These are phyloP conservation scores for Macrostomum cliftonense DNA, from an alignment of 2,888 invertebrate species.

Conservation along the genomic window DNA sequence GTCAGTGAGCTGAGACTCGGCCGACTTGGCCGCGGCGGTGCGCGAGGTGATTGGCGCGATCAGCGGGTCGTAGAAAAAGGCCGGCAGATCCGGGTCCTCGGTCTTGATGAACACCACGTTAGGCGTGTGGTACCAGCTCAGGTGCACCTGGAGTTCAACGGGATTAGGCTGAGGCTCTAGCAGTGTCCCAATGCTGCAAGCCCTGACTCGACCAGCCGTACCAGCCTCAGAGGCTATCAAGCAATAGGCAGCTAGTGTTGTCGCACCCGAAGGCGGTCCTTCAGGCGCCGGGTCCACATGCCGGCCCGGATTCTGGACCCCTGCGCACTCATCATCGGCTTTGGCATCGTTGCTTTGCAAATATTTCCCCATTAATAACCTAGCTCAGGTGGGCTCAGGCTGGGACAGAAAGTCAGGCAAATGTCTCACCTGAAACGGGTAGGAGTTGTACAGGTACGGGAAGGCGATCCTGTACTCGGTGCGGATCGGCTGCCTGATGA, in stretches of 20 bases:
- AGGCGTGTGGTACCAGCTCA: conserved; percentile 79
- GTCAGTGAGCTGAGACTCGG: conserved; percentile 50
- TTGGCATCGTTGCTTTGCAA: no score
- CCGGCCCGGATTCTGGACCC: conserved; percentile 8
- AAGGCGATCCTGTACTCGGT: conserved; percentile 98
- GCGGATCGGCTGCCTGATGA: conserved; percentile 88
- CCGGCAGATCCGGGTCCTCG: conserved; percentile 96
- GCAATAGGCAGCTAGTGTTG: no score
- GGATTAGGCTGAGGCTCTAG: no score
- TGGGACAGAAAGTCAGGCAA: no score
- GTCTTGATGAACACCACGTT: conserved; percentile 99
- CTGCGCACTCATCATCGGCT: conserved; percentile 9
- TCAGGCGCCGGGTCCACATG: no score
- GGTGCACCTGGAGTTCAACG: conserved; percentile 8
- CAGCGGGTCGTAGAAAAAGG: conserved; percentile 96
- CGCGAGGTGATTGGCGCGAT: conserved; percentile 96
- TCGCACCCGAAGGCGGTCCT: no score
- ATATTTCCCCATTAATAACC: no score
- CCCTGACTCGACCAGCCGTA: no score
- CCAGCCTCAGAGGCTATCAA: no score
- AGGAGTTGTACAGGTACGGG: conserved; percentile 92
- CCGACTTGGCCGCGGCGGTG: conserved; percentile 47
- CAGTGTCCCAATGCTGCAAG: no score
- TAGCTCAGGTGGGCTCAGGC: no score
- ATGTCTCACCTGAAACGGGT: conserved; percentile 90